Evolutionary conservation across 2,113 vertebrate genomes (phyloP).

Genomic region (Nibea albiflora): DNA sequence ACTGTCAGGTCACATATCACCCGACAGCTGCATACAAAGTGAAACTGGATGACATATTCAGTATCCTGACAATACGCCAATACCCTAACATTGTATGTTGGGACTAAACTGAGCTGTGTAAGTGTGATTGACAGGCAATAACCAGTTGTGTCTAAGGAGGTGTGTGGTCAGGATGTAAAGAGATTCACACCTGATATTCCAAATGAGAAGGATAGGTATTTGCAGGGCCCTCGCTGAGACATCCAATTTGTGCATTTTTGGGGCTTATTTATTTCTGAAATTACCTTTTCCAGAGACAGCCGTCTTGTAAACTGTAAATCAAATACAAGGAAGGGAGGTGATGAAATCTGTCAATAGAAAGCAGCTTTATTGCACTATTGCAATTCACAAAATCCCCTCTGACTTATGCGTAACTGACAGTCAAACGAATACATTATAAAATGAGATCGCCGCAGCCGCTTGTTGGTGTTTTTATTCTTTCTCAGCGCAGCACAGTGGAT

Average conservation of each 20-base stretch:
- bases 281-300: background rate
- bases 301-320: background rate
- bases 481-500: background rate
- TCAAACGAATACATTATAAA: background rate
- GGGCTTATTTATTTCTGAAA: background rate
- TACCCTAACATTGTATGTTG: too few relatives aligned
- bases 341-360: slow-evolving; percentile 1
- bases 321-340: background rate
- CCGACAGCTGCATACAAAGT: background rate
- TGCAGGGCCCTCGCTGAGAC: background rate
- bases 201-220: background rate
- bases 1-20: background rate
- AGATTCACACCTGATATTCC: background rate
- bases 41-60: background rate
- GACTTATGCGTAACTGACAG: background rate
- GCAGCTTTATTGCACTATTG: background rate
- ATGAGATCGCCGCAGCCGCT: background rate
- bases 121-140: background rate
- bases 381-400: background rate
- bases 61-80: too few relatives aligned
- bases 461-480: slow-evolving; percentile 13
- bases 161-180: background rate
- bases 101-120: background rate
- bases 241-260: background rate
- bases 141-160: background rate